Evolutionary conservation across 1,140 invertebrate species (phyloP).

Genomic region (Tetramorium simillimum): DNA sequence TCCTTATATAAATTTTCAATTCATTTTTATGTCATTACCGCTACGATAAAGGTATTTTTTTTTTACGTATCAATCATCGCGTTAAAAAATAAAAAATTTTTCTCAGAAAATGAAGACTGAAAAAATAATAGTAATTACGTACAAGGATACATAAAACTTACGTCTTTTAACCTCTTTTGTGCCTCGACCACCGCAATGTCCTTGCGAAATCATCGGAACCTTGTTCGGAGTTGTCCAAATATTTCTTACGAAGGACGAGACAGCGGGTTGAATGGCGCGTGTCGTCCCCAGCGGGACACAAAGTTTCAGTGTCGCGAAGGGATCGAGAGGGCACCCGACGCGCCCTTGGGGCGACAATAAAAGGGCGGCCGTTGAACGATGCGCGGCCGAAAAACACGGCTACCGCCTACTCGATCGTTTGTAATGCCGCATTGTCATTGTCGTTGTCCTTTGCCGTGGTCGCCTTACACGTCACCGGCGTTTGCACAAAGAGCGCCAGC

Average conservation of each 20-base stretch:
- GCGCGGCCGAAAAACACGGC: constrained; percentile 75
- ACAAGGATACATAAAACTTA: neutral
- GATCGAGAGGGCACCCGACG: constrained; percentile 31
- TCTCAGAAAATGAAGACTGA: neutral
- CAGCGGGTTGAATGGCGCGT: constrained; percentile 57
- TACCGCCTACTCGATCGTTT: constrained; percentile 77
- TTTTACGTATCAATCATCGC: neutral
- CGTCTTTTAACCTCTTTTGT: constrained; percentile 16
- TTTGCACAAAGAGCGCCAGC: constrained; percentile 59
- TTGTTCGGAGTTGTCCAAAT: constrained; percentile 38
- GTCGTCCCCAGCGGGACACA: constrained; percentile 66
- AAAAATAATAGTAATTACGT: neutral
- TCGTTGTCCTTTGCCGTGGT: constrained; percentile 46
- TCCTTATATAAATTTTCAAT: neutral
- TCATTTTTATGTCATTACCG: neutral
- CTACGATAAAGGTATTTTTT: neutral
- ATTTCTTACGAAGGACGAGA: constrained; percentile 20
- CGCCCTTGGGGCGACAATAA: constrained; percentile 72
- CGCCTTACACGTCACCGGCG: constrained; percentile 62
- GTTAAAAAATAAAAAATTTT: neutral
- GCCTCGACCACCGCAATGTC: constrained; percentile 3
- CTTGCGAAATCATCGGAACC: constrained; percentile 1
- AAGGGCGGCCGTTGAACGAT: constrained; percentile 50
- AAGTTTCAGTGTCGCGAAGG: constrained; percentile 53
- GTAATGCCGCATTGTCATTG: constrained; percentile 61